Percentiles rank a stretch among this genome's conserved stretches.
Conservation (phyloP, 1,140 invertebrate species). For the Drosophila nasuta region DNA sequence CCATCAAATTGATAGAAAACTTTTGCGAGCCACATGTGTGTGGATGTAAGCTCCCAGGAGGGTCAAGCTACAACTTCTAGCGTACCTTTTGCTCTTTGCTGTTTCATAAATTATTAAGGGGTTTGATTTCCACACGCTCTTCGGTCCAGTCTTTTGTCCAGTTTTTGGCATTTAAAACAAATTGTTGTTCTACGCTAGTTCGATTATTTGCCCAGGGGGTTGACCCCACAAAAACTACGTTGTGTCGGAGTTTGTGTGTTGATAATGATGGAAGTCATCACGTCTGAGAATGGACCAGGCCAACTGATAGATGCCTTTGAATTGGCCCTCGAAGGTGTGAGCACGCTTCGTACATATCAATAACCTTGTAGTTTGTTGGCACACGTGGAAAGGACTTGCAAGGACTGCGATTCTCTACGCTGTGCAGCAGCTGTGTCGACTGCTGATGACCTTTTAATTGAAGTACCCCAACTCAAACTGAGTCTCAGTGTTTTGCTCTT, state of each 20-base stretch:
- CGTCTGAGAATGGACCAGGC: conserved; percentile 44
- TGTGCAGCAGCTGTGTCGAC: conserved; percentile 72
- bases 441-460: conserved; percentile 84
- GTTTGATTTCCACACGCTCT: conserved; percentile 51
- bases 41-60: conserved; percentile 35
- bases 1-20: conserved; percentile 68
- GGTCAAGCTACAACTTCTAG: not conserved
- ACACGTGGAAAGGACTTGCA: conserved; percentile 12
- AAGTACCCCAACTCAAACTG: conserved; percentile 44
- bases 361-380: conserved; percentile 66
- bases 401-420: not conserved
- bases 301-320: conserved; percentile 26
- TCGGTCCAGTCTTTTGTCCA: conserved; percentile 42
- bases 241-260: conserved; percentile 47
- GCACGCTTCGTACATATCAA: conserved; percentile 77
- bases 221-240: conserved; percentile 10
- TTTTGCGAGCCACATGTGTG: conserved; percentile 64
- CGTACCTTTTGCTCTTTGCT: conserved; percentile 55
- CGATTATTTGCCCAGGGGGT: conserved; percentile 70
- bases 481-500: not conserved
- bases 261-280: conserved; percentile 76
- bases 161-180: conserved; percentile 76
- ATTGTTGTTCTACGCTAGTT: conserved; percentile 79
- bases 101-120: conserved; percentile 80
- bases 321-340: conserved; percentile 61